Evolutionary conservation across 2,888 invertebrate genomes (phyloP), one percentile per base, ranked within the genome.

Genomic region (Chrysolina haemoptera): DNA sequence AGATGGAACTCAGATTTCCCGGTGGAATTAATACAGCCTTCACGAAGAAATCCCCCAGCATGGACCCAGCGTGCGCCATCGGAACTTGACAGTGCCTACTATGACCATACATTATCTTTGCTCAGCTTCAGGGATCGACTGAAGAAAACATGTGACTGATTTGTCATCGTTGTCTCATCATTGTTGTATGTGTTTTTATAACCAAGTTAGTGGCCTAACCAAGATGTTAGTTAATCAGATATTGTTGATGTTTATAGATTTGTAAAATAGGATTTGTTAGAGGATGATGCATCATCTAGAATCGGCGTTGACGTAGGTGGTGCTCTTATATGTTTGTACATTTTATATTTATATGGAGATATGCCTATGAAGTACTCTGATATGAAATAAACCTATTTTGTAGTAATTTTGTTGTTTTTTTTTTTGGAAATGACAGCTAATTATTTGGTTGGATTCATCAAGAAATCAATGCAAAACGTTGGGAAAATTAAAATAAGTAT

Each of bases 301-400:
- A 48, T 70, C 69, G 62, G 73, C 77, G 78, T 79, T 72, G 78
- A 82, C 79, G 76, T 80, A 81, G 79, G 81, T 81, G 80, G 75
- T 81, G 78, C 79, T 78, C 73, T 78, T 78, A 77, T 78, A 80
- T 76, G 81, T 82, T 83, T 82, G 83, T 84, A 82, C 82, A 84
- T 84, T 85, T 85, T 84, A 84, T 85, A 85, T 83, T 84, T 85
- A 83, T 84, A 85, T 82, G 70, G 62, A 78, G 78, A 79, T 80
- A 69, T 76, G n/a, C n/a, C n/a, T n/a, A 80, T 78, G 78, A 74
- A 75, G 74, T 78, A 75, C 64, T 68, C 75, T 75, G 75, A 79
- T 76, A 78, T 79, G 76, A 80, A 82, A 82, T 79, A 80, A 82
- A 82, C 53, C 55, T 84, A 83, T 85, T 85, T 85, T 85, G 80